Base-by-base conservation (phyloP, 2,888 invertebrate genomes). In the Phanerotoma sp. region DNA sequence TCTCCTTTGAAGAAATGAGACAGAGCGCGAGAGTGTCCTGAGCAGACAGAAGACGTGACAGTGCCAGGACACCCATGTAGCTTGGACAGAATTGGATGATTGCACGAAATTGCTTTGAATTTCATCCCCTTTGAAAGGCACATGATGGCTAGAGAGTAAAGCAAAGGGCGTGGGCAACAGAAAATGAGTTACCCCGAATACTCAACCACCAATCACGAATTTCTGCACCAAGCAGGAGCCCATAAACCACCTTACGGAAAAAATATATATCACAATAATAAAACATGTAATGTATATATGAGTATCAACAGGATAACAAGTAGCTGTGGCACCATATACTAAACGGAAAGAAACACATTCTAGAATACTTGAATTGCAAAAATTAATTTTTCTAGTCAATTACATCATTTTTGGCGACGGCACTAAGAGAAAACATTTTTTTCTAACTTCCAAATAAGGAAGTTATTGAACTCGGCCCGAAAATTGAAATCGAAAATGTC, bases 61-160 rank as follows among this genome's bases (percentile, higher is more conserved):
- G 33, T 25, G 21, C 38, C 16, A 20, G 21, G 16, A 20, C 20
- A 20, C 21, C 25, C 37, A 21, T 38, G 22, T 35, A 13, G 22
- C 16, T 44, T 45, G 38, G 41, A 38, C 50, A 56, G 65, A 69
- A 72, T 70, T 71, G 65, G 66, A 68, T 69, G 67, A 71, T 71
- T 69, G 68, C 61, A 63, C 61, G 46, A 66, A 66, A 70, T 69
- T 68, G 63, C 66, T 60, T 58, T 66, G 65, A 66, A 61, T 68
- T 65, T 63, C 61, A 57, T 58, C 58, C 47, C 46, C 44, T 49
- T 51, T 55, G 44, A 54, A 54, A 54, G 32, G 33, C 20, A 13
- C 16, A 49, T 22, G 40, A 25, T 49, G 18, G 20, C 49, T 30
- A 25, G 30, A 45, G 45, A 42, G 42, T 11, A 18, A 44, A 10